Conservation (phyloP, 1,140 invertebrate genomes). For the Zophobas atratus region DNA sequence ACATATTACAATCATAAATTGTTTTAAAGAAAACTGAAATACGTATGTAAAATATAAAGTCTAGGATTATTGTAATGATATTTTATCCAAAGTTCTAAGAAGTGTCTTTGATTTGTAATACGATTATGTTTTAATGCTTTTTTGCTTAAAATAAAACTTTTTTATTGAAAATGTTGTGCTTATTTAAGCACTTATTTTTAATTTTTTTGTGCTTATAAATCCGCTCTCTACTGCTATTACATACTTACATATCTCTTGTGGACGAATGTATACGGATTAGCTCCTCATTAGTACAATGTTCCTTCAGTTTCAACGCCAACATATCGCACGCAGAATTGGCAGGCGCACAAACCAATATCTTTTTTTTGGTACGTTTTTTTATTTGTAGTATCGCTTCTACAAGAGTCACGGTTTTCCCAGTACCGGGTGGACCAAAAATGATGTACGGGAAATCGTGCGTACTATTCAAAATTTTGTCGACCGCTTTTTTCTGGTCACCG, state of each 20-base stretch:
- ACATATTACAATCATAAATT: too few relatives aligned
- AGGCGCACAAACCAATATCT: conserved; percentile 79
- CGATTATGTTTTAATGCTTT: too few relatives aligned
- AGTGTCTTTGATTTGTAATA: too few relatives aligned
- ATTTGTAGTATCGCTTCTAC: conserved; percentile 89
- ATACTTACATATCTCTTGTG: conserved; percentile 58
- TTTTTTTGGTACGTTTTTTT: conserved; percentile 54
- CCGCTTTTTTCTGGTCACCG: conserved; percentile 82
- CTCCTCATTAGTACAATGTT: conserved; percentile 51
- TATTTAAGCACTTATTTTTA: too few relatives aligned
- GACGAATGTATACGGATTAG: conserved; percentile 57
- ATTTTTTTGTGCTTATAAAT: neutral
- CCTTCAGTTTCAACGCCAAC: conserved; percentile 71
- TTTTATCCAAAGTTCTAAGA: too few relatives aligned
- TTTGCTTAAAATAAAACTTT: too few relatives aligned
- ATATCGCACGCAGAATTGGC: conserved; percentile 86
- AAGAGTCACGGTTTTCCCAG: conserved; percentile 96
- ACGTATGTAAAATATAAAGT: too few relatives aligned
- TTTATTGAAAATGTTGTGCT: too few relatives aligned
- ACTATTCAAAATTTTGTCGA: conserved; percentile 83
- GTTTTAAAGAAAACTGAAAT: too few relatives aligned
- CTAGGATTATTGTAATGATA: too few relatives aligned
- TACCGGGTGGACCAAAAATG: conserved; percentile 95
- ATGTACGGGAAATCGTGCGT: conserved; percentile 86
- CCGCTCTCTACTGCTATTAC: neutral